A percentile compares a stretch with the other conserved stretches of the same genome.
Evolutionary conservation across 2,797 vertebrate species (phyloP).

Genomic region (Eutrigla gurnardus): DNA sequence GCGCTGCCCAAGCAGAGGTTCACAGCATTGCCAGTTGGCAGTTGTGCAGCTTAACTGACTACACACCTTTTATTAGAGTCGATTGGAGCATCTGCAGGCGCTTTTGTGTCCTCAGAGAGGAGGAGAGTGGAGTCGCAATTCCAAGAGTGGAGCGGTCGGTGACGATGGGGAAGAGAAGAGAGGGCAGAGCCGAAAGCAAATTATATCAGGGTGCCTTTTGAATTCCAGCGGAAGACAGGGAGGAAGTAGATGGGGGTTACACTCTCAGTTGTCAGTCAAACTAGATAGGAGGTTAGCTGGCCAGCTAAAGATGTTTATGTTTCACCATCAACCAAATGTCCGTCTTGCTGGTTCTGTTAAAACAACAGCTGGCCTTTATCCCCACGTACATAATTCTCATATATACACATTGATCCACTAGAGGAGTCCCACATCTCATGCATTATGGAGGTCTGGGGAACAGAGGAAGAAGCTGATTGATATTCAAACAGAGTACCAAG

Average conservation of each 20-base stretch:
- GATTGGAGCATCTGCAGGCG: slow-evolving; percentile 75
- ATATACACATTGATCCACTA: slow-evolving; percentile 30
- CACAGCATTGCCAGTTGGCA: slow-evolving; percentile 69
- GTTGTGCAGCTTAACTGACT: slow-evolving; percentile 65
- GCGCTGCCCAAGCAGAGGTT: slow-evolving; percentile 55
- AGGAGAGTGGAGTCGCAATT: slow-evolving; percentile 67
- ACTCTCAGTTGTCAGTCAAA: slow-evolving; percentile 53
- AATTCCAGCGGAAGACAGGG: slow-evolving; percentile 41
- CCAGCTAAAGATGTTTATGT: slow-evolving; percentile 14
- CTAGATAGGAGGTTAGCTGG: slow-evolving; percentile 35
- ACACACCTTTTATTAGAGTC: slow-evolving; percentile 76
- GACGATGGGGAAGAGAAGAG: slow-evolving; percentile 12
- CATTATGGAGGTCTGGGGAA: slow-evolving; percentile 61
- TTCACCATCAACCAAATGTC: background rate
- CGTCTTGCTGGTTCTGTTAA: background rate
- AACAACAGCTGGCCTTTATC: slow-evolving; percentile 37
- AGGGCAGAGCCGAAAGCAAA: slow-evolving; percentile 42
- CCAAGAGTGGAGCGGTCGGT: background rate
- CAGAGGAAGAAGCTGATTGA: slow-evolving; percentile 46
- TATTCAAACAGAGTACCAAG: slow-evolving; percentile 56
- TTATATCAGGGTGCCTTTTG: slow-evolving; percentile 64
- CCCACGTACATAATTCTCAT: slow-evolving; percentile 24
- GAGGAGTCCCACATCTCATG: slow-evolving; percentile 54
- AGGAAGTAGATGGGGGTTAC: slow-evolving; percentile 52
- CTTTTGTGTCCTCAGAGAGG: slow-evolving; percentile 69